phyloP scores from a whole-genome alignment of 2,113 vertebrate species.

The Microcebus jonahi region DNA sequence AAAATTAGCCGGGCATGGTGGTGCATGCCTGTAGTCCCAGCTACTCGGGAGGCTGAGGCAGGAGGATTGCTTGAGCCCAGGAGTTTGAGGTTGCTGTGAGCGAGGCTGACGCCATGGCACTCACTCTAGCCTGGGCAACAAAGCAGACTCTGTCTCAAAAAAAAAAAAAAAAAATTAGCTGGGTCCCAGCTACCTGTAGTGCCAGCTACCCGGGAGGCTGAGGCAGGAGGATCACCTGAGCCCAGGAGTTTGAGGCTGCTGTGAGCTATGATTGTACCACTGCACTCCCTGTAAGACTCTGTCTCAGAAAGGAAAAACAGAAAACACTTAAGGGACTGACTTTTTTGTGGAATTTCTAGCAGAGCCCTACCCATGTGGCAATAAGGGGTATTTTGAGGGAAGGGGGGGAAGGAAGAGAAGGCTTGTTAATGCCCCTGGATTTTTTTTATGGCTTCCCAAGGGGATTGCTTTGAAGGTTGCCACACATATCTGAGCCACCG shows the following conservation, averaged over 20 bases:
- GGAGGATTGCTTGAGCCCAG: no score
- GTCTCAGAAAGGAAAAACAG: background rate
- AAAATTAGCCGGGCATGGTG: no score
- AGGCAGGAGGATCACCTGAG: background rate
- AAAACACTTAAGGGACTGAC: background rate
- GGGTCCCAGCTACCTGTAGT: no score
- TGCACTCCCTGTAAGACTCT: background rate
- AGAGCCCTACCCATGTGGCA: fast-evolving
- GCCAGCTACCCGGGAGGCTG: background rate
- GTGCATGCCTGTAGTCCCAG: no score
- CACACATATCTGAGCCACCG: fast-evolving
- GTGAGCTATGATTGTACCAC: no score
- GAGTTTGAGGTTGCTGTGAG: no score
- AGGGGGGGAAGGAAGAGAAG: no score
- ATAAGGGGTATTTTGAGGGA: fast-evolving
- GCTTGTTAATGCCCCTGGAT: fast-evolving
- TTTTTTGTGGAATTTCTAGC: fast-evolving
- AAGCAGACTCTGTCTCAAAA: no score
- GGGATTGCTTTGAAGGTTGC: background rate
- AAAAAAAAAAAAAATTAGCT: no score
- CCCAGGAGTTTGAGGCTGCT: background rate
- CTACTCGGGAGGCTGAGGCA: no score
- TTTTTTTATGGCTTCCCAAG: background rate
- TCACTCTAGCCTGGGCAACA: no score
- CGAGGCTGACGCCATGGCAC: no score